Conservation (phyloP, 2,888 invertebrate genomes). For the Acleris holmiana region DNA sequence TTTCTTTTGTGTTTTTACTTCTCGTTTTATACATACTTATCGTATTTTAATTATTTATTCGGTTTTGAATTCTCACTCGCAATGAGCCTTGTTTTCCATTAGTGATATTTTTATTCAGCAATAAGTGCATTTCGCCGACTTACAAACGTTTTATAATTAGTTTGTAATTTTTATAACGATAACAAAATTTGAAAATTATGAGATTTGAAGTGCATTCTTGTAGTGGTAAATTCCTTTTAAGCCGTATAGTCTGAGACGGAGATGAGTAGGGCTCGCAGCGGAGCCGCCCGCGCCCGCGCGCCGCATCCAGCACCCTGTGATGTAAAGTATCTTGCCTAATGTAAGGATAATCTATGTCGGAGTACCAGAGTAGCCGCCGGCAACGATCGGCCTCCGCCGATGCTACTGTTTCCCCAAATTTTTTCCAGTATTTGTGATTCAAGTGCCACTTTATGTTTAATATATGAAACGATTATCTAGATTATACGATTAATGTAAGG, state of each 20-base stretch:
- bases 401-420: slow-evolving; percentile 85
- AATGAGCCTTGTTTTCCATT: slow-evolving; percentile 80
- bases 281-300: slow-evolving; percentile 3
- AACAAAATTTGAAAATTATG: slow-evolving; percentile 79
- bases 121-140: slow-evolving; percentile 81
- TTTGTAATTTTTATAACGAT: slow-evolving; percentile 76
- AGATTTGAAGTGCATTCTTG: slow-evolving; percentile 84
- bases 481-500: slow-evolving; percentile 85
- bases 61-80: slow-evolving; percentile 75
- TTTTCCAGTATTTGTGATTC: slow-evolving; percentile 91
- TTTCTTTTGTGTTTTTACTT: slow-evolving; percentile 73
- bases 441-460: slow-evolving; percentile 92
- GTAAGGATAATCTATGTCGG: slow-evolving; percentile 79
- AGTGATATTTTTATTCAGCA: slow-evolving; percentile 84
- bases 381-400: slow-evolving; percentile 68
- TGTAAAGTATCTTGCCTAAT: slow-evolving; percentile 80
- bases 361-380: slow-evolving; percentile 64
- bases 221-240: slow-evolving; percentile 81
- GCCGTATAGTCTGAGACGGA: slow-evolving; percentile 81
- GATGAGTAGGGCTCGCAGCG: slow-evolving; percentile 54
- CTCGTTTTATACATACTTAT: slow-evolving; percentile 72
- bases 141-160: slow-evolving; percentile 74
- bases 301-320: slow-evolving; percentile 68
- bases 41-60: slow-evolving; percentile 80
- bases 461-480: slow-evolving; percentile 85